phyloP scores from a whole-genome alignment of 2,888 invertebrate genomes.

The Erebia ligea region DNA sequence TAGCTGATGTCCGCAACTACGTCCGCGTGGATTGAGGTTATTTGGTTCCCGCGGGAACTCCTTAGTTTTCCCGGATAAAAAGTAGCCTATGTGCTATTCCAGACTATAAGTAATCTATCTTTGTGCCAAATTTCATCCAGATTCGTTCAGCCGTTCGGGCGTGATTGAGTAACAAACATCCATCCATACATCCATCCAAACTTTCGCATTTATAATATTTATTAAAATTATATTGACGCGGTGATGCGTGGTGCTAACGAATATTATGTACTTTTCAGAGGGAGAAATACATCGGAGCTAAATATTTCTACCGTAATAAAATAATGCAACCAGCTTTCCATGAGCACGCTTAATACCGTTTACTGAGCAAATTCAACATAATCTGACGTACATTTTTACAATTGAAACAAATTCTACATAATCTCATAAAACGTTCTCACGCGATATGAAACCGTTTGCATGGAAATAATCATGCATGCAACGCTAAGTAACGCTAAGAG shows the following conservation, averaged over 20 bases:
- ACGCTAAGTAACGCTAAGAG: constrained; percentile 35
- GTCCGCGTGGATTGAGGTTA: no score
- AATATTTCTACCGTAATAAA: background rate
- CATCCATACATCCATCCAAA: no score
- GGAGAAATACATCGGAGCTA: background rate
- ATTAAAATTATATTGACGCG: background rate
- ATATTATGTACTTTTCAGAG: background rate
- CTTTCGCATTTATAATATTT: no score
- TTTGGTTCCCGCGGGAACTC: no score
- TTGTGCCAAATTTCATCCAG: no score
- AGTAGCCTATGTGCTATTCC: no score
- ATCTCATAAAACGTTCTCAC: constrained; percentile 40
- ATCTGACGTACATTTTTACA: constrained; percentile 31
- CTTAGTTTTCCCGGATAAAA: no score
- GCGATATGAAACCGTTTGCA: constrained; percentile 34
- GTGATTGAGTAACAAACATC: no score
- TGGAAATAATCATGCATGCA: constrained; percentile 37
- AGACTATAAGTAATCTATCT: no score
- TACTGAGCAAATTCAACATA: constrained; percentile 23
- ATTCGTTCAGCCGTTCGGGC: no score
- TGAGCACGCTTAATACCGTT: constrained; percentile 22
- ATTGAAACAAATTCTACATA: constrained; percentile 34
- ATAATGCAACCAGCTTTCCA: constrained; percentile 9
- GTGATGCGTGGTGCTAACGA: background rate
- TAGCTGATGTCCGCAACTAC: no score